Evolutionary conservation across 2,113 vertebrate species (phyloP), one percentile per base, ranked within the genome.

Genomic region (Pithys albifrons): DNA sequence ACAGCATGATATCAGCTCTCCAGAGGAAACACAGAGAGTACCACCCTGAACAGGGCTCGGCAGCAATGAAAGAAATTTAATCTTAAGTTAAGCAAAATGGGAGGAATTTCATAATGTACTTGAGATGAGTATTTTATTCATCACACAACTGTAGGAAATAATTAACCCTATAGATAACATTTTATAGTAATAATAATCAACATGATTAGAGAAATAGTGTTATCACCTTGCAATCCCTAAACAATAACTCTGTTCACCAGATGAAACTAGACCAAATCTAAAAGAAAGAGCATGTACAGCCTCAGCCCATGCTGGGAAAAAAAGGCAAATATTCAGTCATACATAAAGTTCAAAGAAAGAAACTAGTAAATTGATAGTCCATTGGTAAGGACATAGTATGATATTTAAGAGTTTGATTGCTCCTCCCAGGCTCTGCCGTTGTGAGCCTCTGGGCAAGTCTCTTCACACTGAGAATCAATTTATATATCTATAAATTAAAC

Each of bases 1-100:
- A 15, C 28, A 90, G 67, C 49, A 86, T 75, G 81, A 57, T 88
- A 97, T 83, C 88, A 95, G 88, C 75, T 90, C 67, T 93, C 82
- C 54, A 90, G 88, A 95, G 91, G 84, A 58, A 92, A 55, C 37
- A 85, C 57, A 31, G 48, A 84, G 48, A 82, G 90, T 79, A 90
- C 88, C 67, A 82, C 91, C 92, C 85, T 73, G 58, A 90, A 83
- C 37, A 69, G 61, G 58, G 74, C 58, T 67, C 5, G 19, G 82
- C 45, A 88, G 91, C 54, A 80, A 85, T 20, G 62, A 82, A 85
- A 86, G 45, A 93, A 64, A 88, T 91, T 85, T 83, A 92, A 94
- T 76, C 78, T 45, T 6, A 2, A 79, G 3, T 91, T 80, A 91
- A 95, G 94, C 61, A 91, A 88, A 62, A 85, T 76, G 74, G 28